Conservation (phyloP, 2,888 invertebrate species). For the Diarsia mendica region DNA sequence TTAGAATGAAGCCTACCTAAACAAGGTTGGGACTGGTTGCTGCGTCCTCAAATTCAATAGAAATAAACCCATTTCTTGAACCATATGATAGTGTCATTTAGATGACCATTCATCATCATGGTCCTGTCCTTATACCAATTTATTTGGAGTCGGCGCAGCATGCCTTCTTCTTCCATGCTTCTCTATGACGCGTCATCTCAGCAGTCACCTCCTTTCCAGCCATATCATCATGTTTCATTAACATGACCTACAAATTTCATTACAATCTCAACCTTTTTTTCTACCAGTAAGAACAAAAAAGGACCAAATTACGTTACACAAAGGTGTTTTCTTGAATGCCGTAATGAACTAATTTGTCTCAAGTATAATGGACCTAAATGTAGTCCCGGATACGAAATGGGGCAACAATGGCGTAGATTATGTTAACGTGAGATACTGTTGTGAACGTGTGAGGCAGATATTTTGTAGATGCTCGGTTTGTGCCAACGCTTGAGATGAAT, state of each 20-base stretch:
- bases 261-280: neutral
- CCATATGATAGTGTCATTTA: no score
- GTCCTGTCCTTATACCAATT: no score
- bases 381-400: slow-evolving; percentile 72
- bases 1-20: no score
- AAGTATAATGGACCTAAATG: slow-evolving; percentile 73
- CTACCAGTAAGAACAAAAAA: neutral
- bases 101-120: no score
- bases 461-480: slow-evolving; percentile 25
- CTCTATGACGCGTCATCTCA: no score
- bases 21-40: no score
- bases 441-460: slow-evolving; percentile 25
- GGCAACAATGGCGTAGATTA: slow-evolving; percentile 63
- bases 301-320: slow-evolving; percentile 4
- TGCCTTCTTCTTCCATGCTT: no score
- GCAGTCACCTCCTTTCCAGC: no score
- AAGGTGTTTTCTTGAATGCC: slow-evolving; percentile 70
- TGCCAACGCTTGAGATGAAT: slow-evolving; percentile 32
- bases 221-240: neutral
- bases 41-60: no score
- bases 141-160: no score
- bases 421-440: slow-evolving; percentile 45
- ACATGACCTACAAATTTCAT: neutral
- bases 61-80: no score
- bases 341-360: slow-evolving; percentile 80